A percentile compares a stretch with the other conserved stretches of the same genome.
Evolutionary conservation across 2,888 invertebrate genomes (phyloP).

Genomic region (Macaria notata): DNA sequence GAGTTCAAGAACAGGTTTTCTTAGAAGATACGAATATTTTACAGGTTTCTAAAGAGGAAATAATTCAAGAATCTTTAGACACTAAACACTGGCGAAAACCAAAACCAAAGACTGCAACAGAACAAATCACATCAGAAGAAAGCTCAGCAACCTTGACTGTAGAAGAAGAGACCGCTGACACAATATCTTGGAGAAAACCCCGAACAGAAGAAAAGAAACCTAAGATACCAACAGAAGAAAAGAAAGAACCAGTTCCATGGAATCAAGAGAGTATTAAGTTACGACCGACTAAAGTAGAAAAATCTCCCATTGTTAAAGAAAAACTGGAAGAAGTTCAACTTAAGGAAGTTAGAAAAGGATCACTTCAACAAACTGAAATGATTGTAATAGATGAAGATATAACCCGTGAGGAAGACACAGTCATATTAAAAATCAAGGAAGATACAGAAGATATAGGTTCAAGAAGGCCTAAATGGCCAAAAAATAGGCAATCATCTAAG

Average conservation of each 20-base stretch:
- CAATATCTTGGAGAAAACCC: conserved; percentile 35
- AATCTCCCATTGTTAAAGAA: conserved; percentile 78
- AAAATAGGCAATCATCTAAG: conserved; percentile 12
- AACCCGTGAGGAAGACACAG: conserved; percentile 81
- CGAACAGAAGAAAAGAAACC: conserved; percentile 37
- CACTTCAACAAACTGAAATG: conserved; percentile 59
- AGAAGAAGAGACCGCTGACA: conserved; percentile 20
- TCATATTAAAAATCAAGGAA: conserved; percentile 70
- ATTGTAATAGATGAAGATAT: conserved; percentile 78
- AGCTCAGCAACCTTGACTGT: neutral
- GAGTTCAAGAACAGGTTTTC: conserved; percentile 36
- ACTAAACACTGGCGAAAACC: conserved; percentile 28
- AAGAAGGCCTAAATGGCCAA: conserved; percentile 3
- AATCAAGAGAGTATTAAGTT: conserved; percentile 85
- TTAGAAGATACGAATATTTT: conserved; percentile 31
- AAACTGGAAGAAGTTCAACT: conserved; percentile 72
- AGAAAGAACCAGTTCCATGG: conserved; percentile 71
- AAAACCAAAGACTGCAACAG: conserved; percentile 16
- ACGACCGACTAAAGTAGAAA: conserved; percentile 83
- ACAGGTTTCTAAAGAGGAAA: conserved; percentile 21
- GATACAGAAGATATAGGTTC: conserved; percentile 35
- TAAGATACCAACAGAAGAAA: conserved; percentile 40
- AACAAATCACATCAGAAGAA: conserved; percentile 6
- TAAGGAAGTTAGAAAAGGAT: conserved; percentile 62
- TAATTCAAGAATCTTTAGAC: conserved; percentile 16